These are phyloP conservation scores for Tethea ocularis DNA, from an alignment of 2,888 invertebrate genomes.

Conservation along the genomic window DNA sequence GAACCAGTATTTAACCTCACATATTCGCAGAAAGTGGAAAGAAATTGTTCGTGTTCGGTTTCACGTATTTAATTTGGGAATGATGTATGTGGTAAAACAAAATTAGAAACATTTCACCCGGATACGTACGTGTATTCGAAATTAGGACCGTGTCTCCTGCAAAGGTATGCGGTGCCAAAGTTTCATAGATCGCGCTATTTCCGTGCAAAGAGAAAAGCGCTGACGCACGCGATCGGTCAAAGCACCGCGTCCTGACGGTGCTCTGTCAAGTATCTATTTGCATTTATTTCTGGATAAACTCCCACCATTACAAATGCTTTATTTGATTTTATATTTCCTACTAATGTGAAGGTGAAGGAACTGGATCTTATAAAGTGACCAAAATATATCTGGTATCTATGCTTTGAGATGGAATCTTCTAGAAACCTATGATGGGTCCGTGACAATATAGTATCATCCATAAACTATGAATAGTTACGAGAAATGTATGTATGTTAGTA, in stretches of 20 bases:
- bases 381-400: too few relatives aligned
- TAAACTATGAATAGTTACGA: too few relatives aligned
- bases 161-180: conserved; percentile 67
- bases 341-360: conserved; percentile 34
- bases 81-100: conserved; percentile 21
- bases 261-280: conserved; percentile 38
- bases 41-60: neutral
- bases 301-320: conserved; percentile 25
- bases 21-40: neutral
- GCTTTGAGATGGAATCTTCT: too few relatives aligned
- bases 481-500: too few relatives aligned
- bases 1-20: too few relatives aligned
- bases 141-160: conserved; percentile 65
- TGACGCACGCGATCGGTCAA: conserved; percentile 60
- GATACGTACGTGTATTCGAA: conserved; percentile 37
- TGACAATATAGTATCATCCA: too few relatives aligned
- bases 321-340: conserved; percentile 22
- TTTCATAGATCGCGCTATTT: conserved; percentile 65
- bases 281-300: conserved; percentile 37
- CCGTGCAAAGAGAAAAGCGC: conserved; percentile 49
- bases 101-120: conserved; percentile 38
- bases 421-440: too few relatives aligned
- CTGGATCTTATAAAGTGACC: conserved; percentile 9
- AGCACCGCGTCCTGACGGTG: conserved; percentile 47
- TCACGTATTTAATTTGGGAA: neutral